Percentiles rank a stretch among this genome's conserved stretches.
These are phyloP conservation scores for Aurelia aurita complex sp. Pacific DNA, from an alignment of 30 jellyfish, hydroid and myxozoan species.

Conservation along the genomic window DNA sequence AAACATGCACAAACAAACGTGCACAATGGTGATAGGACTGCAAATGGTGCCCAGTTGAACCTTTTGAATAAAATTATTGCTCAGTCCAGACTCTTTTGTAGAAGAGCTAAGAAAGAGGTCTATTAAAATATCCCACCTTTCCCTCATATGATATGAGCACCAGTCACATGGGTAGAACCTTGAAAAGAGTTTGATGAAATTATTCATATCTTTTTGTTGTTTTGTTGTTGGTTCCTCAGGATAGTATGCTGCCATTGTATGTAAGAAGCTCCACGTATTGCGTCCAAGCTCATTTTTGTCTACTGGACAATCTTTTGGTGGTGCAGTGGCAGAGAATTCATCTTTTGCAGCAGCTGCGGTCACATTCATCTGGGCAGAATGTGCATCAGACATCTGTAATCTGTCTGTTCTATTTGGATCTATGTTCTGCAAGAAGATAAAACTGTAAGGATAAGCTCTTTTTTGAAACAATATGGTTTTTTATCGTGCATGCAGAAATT, in stretches of 20 bases:
- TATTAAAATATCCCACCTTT: slow-evolving; percentile 47
- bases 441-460: background rate
- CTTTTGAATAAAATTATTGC: no score
- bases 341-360: background rate
- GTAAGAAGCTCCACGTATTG: slow-evolving; percentile 97
- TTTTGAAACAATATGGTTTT: no score
- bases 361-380: background rate
- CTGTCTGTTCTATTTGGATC: no score
- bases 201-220: slow-evolving; percentile 89
- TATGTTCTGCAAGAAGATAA: background rate
- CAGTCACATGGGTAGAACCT: slow-evolving; percentile 93
- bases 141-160: slow-evolving; percentile 90
- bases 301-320: slow-evolving; percentile 80
- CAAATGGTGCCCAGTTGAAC: no score
- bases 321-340: background rate
- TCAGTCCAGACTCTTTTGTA: no score
- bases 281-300: slow-evolving; percentile 96
- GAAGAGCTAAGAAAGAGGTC: no score
- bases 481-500: no score
- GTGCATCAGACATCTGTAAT: background rate
- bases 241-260: slow-evolving; percentile 99
- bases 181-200: slow-evolving; percentile 74
- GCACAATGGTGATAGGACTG: no score
- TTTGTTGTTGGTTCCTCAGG: slow-evolving; percentile 91
- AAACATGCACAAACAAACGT: no score